Evolutionary conservation across 2,888 invertebrate genomes (phyloP), one percentile per base, ranked within the genome.

Genomic region (Achlya flavicornis): DNA sequence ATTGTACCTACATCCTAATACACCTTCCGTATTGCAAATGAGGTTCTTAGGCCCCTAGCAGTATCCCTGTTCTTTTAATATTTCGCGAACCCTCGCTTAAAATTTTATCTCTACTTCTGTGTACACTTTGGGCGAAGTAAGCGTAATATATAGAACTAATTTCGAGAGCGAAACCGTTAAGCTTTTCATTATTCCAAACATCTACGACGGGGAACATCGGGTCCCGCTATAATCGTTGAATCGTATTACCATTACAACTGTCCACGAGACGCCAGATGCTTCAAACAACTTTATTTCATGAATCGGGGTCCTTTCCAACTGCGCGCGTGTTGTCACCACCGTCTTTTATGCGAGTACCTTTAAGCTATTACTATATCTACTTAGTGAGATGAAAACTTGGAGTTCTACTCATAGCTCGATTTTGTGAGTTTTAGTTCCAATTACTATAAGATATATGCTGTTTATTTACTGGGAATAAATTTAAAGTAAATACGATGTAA

Each of bases 201-300:
- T 84, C 80, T 79, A 81, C 82, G 77, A 77, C 75, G 74, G 66
- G 77, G 76, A 81, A 78, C 84, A 86, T 82, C 83, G 85, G 82
- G 79, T 74, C 75, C 79, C 75, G 86, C 90, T 80, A 90, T 92
- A 92, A 92, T 89, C 91, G 90, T 91, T 88, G 91, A 92, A 92
- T 92, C 85, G 90, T 90, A 91, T 91, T 91, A 91, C 90, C 91
- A 88, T 91, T 91, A 91, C 91, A 87, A 91, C 87, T 90, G 91
- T 89, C 91, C 91, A 84, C 87, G 87, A 78, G 79, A 77, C 86
- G 86, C 83, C 92, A 91, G 90, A 87, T 92, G 92, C 80, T 86
- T 83, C 84, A 79, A 91, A 92, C 90, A 91, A 92, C 91, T 91
- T 91, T 89, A 91, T 91, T 88, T 85, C 84, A 82, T 78, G 79